Conservation (phyloP, 2,888 invertebrate species). For the Sinodicranocentrus sp. region DNA sequence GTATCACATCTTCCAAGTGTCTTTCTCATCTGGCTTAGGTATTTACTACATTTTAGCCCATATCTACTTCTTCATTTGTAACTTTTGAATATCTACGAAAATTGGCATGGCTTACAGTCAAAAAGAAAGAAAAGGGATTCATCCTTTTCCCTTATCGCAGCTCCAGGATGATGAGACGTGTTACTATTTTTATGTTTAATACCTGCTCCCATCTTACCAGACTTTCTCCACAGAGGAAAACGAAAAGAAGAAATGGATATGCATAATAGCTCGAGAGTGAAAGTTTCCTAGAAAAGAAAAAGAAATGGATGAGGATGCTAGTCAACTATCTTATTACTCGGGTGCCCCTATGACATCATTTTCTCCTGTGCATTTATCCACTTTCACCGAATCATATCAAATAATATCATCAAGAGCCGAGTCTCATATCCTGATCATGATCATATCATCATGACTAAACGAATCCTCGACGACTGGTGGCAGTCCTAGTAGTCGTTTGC, state of each 20-base stretch:
- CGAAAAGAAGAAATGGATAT: not conserved
- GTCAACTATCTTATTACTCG: not conserved
- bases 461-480: not conserved
- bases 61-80: not conserved
- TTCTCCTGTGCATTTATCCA: conserved; percentile 1
- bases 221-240: not conserved
- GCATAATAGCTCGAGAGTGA: not conserved
- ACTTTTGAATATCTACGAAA: not conserved
- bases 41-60: not conserved
- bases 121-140: no score
- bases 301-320: not conserved
- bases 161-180: no score
- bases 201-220: no score
- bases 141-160: not conserved
- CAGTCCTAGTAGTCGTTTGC: not conserved
- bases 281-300: not conserved
- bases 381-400: conserved; percentile 23
- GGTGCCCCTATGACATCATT: not conserved
- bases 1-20: not conserved
- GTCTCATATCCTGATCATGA: conserved; percentile 14
- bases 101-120: not conserved
- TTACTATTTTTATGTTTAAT: no score
- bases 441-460: conserved; percentile 4
- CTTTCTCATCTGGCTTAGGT: not conserved
- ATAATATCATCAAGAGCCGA: not conserved